A percentile compares a stretch with the other conserved stretches of the same genome.
Evolutionary conservation across 2,797 vertebrate genomes (phyloP).

Genomic region (Natrix natrix): DNA sequence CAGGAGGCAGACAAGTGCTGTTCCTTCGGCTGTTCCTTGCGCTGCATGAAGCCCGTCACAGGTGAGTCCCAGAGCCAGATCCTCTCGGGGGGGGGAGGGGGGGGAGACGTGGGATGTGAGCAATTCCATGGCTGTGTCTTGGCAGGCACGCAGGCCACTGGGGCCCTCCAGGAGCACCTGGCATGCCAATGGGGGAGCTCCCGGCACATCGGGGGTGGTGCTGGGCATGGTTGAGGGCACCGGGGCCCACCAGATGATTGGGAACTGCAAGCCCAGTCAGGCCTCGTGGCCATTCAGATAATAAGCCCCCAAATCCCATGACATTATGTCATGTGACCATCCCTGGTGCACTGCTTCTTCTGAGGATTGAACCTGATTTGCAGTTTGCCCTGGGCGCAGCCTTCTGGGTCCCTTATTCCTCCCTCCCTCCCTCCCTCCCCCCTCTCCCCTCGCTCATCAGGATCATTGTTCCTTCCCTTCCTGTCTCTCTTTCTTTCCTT

Average conservation of each 20-base stretch:
- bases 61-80: background rate
- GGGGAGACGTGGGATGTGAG: background rate
- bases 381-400: background rate
- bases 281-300: background rate
- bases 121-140: background rate
- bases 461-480: too few species aligned
- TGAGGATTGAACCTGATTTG: background rate
- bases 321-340: background rate
- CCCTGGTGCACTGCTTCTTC: background rate
- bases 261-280: background rate
- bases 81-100: fast-evolving
- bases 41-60: background rate
- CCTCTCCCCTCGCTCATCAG: too few species aligned
- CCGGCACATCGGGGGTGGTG: background rate
- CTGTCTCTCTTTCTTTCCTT: too few species aligned
- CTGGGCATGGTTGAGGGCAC: background rate
- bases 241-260: background rate
- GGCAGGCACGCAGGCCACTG: background rate
- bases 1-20: background rate
- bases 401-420: background rate
- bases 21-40: background rate
- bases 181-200: background rate
- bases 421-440: fast-evolving
- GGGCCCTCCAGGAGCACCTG: background rate
- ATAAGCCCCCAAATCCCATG: background rate